Conservation (phyloP, 1,140 invertebrate species). For the Hermetia illucens region DNA sequence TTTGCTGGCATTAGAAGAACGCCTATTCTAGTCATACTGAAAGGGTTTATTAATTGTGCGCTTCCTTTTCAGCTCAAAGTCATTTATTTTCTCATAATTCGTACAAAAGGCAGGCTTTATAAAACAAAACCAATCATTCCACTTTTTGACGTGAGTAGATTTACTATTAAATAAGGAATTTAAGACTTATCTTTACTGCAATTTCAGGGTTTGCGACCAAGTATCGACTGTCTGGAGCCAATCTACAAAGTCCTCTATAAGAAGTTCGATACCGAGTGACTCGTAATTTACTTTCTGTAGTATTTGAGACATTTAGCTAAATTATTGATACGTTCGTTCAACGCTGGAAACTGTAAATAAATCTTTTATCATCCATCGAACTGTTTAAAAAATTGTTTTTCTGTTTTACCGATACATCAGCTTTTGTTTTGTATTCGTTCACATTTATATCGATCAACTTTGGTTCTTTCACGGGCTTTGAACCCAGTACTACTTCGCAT, state of each 20-base stretch:
- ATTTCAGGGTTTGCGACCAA: background rate
- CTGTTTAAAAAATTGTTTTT: background rate
- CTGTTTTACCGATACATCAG: background rate
- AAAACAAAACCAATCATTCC: constrained; percentile 15
- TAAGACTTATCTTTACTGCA: background rate
- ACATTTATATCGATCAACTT: background rate
- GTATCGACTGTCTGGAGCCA: background rate
- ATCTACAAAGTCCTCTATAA: background rate
- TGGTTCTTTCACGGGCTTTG: background rate
- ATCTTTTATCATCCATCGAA: too few species aligned
- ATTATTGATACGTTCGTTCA: too few species aligned
- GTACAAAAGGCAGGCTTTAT: constrained; percentile 21
- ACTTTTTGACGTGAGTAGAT: constrained; percentile 19
- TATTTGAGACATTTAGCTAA: too few species aligned
- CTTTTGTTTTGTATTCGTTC: background rate
- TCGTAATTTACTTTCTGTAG: too few species aligned
- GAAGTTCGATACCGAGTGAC: too few species aligned
- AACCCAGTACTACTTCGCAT: too few species aligned
- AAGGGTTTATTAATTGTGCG: background rate
- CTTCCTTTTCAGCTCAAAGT: constrained; percentile 27
- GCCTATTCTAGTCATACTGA: background rate
- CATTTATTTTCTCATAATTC: constrained; percentile 29
- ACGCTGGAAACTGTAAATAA: too few species aligned
- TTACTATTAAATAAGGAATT: constrained; percentile 7
- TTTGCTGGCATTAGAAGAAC: constrained; percentile 1